phyloP scores from a whole-genome alignment of 2,113 vertebrate species.

The Carollia perspicillata region DNA sequence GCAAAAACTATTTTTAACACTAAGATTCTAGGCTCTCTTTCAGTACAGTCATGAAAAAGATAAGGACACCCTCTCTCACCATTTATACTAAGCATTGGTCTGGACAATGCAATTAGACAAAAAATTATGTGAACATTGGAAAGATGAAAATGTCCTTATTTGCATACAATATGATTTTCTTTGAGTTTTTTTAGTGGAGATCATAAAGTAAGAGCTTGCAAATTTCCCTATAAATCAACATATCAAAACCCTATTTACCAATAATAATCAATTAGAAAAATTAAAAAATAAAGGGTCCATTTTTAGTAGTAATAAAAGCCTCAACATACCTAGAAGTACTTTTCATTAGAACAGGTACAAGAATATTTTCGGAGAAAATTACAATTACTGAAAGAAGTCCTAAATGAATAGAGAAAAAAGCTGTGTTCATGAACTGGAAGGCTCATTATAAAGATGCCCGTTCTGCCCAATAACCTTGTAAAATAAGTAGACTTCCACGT shows the following conservation, averaged over 20 bases:
- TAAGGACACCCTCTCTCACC: background rate
- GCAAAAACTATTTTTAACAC: background rate
- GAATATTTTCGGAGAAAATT: constrained; percentile 16
- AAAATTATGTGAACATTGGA: background rate
- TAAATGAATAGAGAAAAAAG: background rate
- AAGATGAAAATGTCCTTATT: background rate
- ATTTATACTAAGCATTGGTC: background rate
- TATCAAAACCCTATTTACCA: background rate
- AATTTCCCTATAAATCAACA: background rate
- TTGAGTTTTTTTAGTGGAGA: background rate
- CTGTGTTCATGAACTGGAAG: background rate
- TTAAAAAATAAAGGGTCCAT: background rate
- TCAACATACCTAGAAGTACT: background rate
- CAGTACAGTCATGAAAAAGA: background rate
- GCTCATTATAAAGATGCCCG: background rate
- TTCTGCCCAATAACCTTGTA: background rate
- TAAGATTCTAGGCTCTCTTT: background rate
- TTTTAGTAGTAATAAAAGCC: constrained; percentile 4
- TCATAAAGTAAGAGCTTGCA: background rate
- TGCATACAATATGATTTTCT: background rate
- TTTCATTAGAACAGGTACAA: background rate
- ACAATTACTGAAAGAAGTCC: background rate
- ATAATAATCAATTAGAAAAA: constrained; percentile 15
- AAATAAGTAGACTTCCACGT: background rate
- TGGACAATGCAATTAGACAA: background rate